Conservation (phyloP, 2,113 vertebrate genomes). For the Lycaon pictus region DNA sequence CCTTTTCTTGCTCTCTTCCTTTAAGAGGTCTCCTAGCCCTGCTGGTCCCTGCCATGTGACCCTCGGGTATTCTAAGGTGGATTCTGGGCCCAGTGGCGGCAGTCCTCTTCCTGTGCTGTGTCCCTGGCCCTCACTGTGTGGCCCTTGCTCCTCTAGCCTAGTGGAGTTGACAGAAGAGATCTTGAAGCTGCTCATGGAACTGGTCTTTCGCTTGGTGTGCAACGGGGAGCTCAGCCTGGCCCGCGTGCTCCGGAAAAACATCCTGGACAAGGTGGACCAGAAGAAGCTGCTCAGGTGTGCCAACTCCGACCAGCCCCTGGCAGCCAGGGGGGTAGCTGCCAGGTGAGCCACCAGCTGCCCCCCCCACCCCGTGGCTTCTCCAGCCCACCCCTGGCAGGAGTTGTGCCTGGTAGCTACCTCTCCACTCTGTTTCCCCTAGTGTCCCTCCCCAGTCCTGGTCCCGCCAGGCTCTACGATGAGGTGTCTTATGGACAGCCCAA, state of each 20-base stretch:
- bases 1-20: not conserved
- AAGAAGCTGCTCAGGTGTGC: slow-evolving; percentile 94
- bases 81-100: not conserved
- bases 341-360: slow-evolving; percentile 86
- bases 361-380: not conserved
- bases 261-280: slow-evolving; percentile 98
- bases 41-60: rapidly evolving
- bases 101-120: rapidly evolving
- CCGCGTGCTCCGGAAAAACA: slow-evolving; percentile 96
- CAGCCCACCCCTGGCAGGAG: not conserved
- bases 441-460: not conserved
- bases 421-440: rapidly evolving
- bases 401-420: rapidly evolving
- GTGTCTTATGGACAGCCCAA: not conserved
- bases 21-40: not conserved
- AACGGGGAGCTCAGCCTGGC: slow-evolving; percentile 97
- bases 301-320: slow-evolving; percentile 95
- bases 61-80: not conserved
- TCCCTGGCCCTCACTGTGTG: not conserved
- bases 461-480: not conserved
- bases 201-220: slow-evolving; percentile 97
- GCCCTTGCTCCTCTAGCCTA: slow-evolving; percentile 86
- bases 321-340: slow-evolving; percentile 96
- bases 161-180: slow-evolving; percentile 98
- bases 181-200: slow-evolving; percentile 97